Evolutionary conservation across 2,888 invertebrate genomes (phyloP).

Genomic region (Plebejus anna): DNA sequence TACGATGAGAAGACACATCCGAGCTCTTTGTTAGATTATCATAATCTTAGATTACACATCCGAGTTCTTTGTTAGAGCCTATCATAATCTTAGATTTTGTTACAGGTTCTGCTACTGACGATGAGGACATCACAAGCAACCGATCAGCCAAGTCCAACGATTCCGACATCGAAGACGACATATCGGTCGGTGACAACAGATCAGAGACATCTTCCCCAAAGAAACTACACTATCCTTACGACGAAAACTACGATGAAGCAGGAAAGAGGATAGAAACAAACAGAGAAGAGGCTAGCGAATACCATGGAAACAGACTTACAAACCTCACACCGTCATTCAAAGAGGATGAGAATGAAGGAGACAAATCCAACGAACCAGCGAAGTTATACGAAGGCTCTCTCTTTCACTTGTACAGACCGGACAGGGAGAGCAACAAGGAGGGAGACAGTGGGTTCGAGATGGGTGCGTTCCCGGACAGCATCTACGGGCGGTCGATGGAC

Average conservation of each 20-base stretch:
- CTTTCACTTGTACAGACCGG: conserved; percentile 65
- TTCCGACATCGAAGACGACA: conserved; percentile 62
- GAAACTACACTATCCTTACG: conserved; percentile 45
- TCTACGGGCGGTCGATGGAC: conserved; percentile 70
- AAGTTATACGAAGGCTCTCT: conserved; percentile 66
- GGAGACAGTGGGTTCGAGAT: conserved; percentile 55
- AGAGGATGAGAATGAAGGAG: conserved; percentile 64
- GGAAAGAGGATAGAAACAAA: conserved; percentile 38
- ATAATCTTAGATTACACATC: no score
- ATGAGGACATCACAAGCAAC: conserved; percentile 49
- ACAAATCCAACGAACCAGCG: conserved; percentile 55
- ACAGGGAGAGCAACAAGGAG: conserved; percentile 57
- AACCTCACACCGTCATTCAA: conserved; percentile 64
- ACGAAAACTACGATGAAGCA: conserved; percentile 48
- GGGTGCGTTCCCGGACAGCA: conserved; percentile 55
- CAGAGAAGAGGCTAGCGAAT: conserved; percentile 54
- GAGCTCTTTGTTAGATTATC: no score
- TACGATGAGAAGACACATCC: no score
- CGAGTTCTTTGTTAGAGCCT: neutral
- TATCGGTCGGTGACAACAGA: conserved; percentile 70
- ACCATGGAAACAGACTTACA: conserved; percentile 53
- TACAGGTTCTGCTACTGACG: conserved; percentile 49
- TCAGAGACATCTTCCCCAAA: conserved; percentile 64
- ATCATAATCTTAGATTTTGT: conserved; percentile 21
- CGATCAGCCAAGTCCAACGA: conserved; percentile 53